Evolutionary conservation across 2,888 invertebrate genomes (phyloP).

Genomic region (Dinocampus coccinellae): DNA sequence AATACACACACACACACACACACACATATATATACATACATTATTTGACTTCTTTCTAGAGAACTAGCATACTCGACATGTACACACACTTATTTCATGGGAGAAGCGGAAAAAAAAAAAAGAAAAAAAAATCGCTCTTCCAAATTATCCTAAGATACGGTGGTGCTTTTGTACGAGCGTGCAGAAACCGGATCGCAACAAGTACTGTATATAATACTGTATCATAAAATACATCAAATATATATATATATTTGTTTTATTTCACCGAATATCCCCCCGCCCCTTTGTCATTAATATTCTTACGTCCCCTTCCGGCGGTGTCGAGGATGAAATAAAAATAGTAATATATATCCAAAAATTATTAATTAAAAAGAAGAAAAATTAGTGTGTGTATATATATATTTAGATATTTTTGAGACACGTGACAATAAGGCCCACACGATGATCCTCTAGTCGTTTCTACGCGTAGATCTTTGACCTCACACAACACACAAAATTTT

Average conservation of each 20-base stretch:
- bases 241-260: no score
- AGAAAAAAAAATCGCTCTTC: no score
- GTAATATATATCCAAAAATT: no score
- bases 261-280: no score
- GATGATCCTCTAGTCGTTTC: slow-evolving; percentile 1
- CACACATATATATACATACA: not conserved
- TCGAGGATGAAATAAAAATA: no score
- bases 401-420: slow-evolving; percentile 45
- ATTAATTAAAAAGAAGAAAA: no score
- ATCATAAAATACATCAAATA: not conserved
- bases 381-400: not conserved
- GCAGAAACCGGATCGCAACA: slow-evolving; percentile 26
- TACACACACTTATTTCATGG: not conserved
- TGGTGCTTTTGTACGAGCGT: slow-evolving; percentile 42
- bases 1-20: slow-evolving; percentile 5
- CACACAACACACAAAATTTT: not conserved
- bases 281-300: no score
- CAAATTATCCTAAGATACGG: slow-evolving; percentile 43
- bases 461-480: not conserved
- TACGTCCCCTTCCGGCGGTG: no score
- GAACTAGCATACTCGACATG: not conserved
- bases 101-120: slow-evolving; percentile 22
- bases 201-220: not conserved
- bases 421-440: slow-evolving; percentile 45
- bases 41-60: not conserved